phyloP scores from a whole-genome alignment of 2,797 vertebrate genomes.

The Myiothlypis chrysogaster region DNA sequence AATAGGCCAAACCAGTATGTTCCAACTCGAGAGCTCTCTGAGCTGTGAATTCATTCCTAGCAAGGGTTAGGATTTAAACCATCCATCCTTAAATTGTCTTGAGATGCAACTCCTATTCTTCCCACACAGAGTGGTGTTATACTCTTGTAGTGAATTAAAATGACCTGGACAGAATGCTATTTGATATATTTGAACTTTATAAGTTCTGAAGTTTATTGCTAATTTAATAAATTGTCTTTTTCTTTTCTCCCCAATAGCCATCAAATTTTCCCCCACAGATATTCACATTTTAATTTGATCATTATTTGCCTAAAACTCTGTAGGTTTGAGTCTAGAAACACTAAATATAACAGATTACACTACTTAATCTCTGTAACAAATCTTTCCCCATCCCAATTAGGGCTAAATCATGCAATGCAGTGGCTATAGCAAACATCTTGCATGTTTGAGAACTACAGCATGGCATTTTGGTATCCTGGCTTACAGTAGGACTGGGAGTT shows the following conservation, averaged over 20 bases:
- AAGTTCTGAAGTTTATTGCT: background rate
- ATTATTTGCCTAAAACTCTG: background rate
- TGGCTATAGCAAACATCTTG: background rate
- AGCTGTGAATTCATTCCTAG: background rate
- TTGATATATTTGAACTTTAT: background rate
- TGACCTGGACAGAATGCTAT: background rate
- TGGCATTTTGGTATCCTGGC: background rate
- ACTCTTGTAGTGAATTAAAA: background rate
- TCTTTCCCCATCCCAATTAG: background rate
- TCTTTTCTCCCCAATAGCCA: background rate
- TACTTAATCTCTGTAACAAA: background rate
- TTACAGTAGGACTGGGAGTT: background rate
- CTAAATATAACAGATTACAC: background rate
- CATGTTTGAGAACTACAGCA: background rate
- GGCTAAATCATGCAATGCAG: background rate
- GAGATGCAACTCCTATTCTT: background rate
- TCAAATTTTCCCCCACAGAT: accelerated
- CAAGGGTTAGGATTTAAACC: background rate
- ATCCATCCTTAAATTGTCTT: background rate
- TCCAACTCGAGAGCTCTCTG: background rate
- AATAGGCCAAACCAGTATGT: background rate
- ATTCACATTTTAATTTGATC: background rate
- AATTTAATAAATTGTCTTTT: background rate
- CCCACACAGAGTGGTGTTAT: background rate
- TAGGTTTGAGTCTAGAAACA: background rate